Base-by-base conservation (phyloP, 2,113 vertebrate species). In the Passer domesticus region DNA sequence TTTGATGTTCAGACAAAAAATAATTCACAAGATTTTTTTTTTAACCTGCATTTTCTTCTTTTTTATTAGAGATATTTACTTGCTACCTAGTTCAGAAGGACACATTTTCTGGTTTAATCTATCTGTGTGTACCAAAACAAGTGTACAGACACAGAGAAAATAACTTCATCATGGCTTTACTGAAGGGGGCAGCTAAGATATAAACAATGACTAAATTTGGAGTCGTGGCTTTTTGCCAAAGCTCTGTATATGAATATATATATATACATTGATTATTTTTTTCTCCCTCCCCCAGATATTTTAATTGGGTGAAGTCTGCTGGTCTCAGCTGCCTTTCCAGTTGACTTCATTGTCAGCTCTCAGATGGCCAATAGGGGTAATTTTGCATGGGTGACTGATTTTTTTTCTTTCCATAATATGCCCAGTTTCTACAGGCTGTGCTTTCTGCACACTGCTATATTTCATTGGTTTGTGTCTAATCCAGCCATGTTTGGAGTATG, bases 251-350 rank as follows among this genome's bases (percentile, higher is more conserved):
- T 6, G 35, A 7, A 37, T 37, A 1, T 14, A 20, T 47, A 56
- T 33, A 35, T 50, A 52, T 23, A 60, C 22, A 30, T 60, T 41
- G 70, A 77, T 58, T 63, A 10, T n/a, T 63, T 89, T 59, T 90
- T 41, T 37, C 41, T 53, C 23, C 18, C 14, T 75, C 49, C 70
- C 75, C 49, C 41, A 50, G 60, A 16, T 85, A 91, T 94, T 89
- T 78, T 82, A 92, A 89, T 94, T 84, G 89, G 76, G 74, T 33
- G 52, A 63, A 78, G 79, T 69, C 84, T 87, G 60, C 88, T 95
- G 85, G 81, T 88, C 93, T 96, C 94, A 95, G 96, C 96, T 97
- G 96, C 92, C 95, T 95, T 96, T 86, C 72, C 64, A 94, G 87
- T 81, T 94, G 90, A 95, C 80, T 84, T 89, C 92, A 64, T 79